A percentile compares a stretch with the other conserved stretches of the same genome.
These are phyloP conservation scores for Sylvilagus floridanus DNA, from an alignment of 2,797 vertebrate genomes.

Conservation along the genomic window DNA sequence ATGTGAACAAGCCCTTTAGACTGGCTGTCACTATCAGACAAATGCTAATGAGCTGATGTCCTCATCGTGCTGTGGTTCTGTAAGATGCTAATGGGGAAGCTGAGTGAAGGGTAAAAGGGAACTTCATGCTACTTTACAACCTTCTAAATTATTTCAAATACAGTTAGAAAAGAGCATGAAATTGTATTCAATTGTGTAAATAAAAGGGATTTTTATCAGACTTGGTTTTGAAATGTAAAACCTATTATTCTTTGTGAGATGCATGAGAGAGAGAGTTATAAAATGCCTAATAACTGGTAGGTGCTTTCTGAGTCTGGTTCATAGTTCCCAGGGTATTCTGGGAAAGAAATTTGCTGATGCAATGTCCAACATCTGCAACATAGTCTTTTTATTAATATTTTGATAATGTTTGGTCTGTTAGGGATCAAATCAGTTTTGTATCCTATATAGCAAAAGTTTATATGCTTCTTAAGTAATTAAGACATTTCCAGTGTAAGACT, in stretches of 20 bases:
- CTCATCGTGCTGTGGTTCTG: neutral
- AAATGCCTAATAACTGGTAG: neutral
- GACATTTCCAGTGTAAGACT: neutral
- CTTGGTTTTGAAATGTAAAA: conserved; percentile 36
- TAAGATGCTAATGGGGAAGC: neutral
- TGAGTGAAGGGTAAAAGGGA: neutral
- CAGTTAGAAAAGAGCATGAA: conserved; percentile 6
- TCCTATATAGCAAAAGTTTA: neutral
- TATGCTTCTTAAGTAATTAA: neutral
- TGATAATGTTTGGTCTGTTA: neutral
- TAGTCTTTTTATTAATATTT: neutral
- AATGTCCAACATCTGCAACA: neutral
- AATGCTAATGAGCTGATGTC: neutral
- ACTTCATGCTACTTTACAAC: neutral
- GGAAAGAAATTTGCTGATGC: neutral
- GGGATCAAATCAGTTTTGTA: neutral
- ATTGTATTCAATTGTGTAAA: neutral
- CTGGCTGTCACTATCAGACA: neutral
- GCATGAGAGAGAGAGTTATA: neutral
- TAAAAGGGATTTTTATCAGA: conserved; percentile 19
- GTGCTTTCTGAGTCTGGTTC: neutral
- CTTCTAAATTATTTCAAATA: conserved; percentile 42
- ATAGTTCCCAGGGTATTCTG: neutral
- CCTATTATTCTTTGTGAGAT: conserved; percentile 24
- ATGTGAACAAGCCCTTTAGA: neutral